Percentiles rank a stretch among this genome's conserved stretches.
Evolutionary conservation across 2,797 vertebrate genomes (phyloP).

Genomic region (Alauda arvensis): DNA sequence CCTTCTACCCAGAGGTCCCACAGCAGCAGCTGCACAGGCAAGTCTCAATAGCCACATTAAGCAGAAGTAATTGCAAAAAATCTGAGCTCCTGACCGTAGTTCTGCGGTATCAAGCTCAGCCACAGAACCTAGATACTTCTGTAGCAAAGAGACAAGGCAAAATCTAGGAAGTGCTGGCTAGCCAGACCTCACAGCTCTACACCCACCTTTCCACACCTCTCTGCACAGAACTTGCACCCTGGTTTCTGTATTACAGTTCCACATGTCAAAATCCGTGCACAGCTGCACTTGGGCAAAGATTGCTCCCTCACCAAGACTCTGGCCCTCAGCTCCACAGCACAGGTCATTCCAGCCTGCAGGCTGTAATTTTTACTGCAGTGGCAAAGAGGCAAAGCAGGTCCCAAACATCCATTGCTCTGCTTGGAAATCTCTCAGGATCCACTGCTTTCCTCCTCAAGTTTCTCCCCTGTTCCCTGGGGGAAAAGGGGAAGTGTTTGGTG

Average conservation of each 20-base stretch:
- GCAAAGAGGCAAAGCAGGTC: neutral
- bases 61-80: neutral
- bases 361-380: no score
- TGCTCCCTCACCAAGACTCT: neutral
- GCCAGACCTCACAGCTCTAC: neutral
- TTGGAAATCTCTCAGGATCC: no score
- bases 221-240: neutral
- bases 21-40: neutral
- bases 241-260: neutral
- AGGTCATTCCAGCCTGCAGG: neutral
- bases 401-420: neutral
- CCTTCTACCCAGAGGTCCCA: neutral
- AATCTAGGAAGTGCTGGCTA: neutral
- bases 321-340: neutral
- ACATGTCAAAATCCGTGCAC: neutral
- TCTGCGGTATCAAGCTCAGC: neutral
- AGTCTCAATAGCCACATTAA: rapidly evolving
- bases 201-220: neutral
- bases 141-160: neutral
- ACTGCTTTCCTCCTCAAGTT: neutral
- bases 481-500: neutral
- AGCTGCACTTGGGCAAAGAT: neutral
- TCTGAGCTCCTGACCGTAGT: neutral
- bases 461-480: rapidly evolving
- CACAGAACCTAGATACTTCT: neutral